Base-by-base conservation (phyloP, 1,140 invertebrate species). In the Achatina immaculata region DNA sequence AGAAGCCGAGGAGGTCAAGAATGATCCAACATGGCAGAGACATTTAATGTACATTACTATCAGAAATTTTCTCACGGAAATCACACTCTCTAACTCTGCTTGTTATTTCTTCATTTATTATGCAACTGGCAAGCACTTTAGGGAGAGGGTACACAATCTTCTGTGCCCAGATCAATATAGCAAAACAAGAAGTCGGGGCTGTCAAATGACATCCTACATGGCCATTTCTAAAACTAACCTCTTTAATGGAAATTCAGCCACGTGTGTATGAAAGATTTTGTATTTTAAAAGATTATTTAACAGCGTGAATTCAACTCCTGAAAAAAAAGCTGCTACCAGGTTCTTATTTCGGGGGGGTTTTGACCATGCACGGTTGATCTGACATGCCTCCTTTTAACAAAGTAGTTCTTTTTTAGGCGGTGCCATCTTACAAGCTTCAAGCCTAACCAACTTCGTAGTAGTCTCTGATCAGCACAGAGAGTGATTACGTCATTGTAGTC, bases 31-130 rank as follows among this genome's bases (percentile, higher is more conserved):
- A 1, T 90, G 89, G 89, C 76, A 85, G 36, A 82, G 80, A 45
- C 87, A 88, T 74, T 87, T 90, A 31, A 81, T 77, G 19, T 91
- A 88, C 80, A 80, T 85, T 31, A 86, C 85, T 7, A 85, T 90
- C 28, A 72, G 86, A 14, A 88, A 85, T 55, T 78, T 88, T 14
- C 82, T 90, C 3, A 88, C 89, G 69, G 88, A 89, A 78, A 84
- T 91, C n/a, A 88, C 87, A 31, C 72, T 91, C 71, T 90, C 90
- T 24, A 90, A 90, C 82, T 90, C 90, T 45, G 88, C 90, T 0
- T 88, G 86, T 73, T 91, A 91, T 74, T 89, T 91, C 82, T 89
- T 89, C 73, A 90, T 91, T 58, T 91, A 91, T 74, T 88, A 86
- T 66, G 78, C 86, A 6, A 91, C 89, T 0, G 90, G 90, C 2